These are phyloP conservation scores for Anableps anableps DNA, from an alignment of 2,797 vertebrate species.

Conservation along the genomic window DNA sequence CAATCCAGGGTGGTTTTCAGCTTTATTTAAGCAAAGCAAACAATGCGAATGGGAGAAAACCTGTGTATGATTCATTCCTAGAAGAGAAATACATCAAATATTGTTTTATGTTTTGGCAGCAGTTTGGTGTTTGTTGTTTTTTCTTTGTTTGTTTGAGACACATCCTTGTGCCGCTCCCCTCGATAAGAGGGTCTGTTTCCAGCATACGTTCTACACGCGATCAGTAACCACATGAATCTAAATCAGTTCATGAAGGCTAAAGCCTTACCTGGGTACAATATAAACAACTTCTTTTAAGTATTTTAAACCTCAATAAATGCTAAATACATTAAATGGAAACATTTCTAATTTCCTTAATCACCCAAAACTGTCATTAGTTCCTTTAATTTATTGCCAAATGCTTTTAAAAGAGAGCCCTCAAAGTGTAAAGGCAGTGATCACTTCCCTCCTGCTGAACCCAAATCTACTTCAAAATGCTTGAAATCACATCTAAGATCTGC, in stretches of 20 bases:
- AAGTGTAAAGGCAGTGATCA: neutral
- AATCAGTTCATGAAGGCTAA: neutral
- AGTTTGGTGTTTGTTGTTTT: too few species aligned
- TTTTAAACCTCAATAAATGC: neutral
- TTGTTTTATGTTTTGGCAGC: too few species aligned
- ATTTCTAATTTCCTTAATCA: neutral
- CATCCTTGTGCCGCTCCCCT: too few species aligned
- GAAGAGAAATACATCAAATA: neutral
- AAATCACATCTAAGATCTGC: neutral
- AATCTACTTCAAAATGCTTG: neutral
- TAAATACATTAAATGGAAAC: neutral
- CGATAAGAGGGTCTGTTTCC: neutral
- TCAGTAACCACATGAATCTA: neutral
- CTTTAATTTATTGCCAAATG: neutral
- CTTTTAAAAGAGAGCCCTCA: neutral
- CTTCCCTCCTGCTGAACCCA: neutral
- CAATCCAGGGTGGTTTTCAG: neutral
- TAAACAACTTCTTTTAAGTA: neutral
- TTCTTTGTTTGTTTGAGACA: neutral
- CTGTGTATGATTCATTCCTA: neutral
- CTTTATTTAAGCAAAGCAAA: neutral
- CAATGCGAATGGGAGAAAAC: neutral
- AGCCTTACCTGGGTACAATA: too few species aligned
- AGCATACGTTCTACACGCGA: neutral
- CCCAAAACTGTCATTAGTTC: constrained; percentile 1